Conservation (phyloP, 2,797 vertebrate species). For the Leuciscus waleckii region DNA sequence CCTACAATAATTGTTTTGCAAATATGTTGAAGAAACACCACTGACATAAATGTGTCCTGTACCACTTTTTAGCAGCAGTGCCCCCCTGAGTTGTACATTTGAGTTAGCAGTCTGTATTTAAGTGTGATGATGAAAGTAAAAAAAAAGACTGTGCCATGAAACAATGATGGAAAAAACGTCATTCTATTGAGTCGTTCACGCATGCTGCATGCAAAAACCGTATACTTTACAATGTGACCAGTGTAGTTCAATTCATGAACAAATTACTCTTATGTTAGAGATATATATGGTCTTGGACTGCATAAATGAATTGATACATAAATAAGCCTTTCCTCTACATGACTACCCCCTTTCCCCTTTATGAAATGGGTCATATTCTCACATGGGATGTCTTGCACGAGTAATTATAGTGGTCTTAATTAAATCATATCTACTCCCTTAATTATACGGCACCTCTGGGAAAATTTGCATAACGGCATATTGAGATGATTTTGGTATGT, state of each 20-base stretch:
- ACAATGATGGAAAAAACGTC: not conserved
- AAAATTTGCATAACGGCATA: not conserved
- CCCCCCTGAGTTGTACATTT: not conserved
- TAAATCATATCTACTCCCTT: conserved; percentile 43
- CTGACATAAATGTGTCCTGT: not conserved
- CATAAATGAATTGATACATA: not conserved
- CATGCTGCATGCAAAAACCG: not conserved
- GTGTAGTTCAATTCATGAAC: not conserved
- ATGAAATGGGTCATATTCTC: conserved; percentile 37
- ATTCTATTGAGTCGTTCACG: too few relatives aligned
- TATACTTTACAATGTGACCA: not conserved
- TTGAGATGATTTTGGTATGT: not conserved
- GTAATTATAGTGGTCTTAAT: conserved; percentile 43
- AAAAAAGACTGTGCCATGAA: not conserved
- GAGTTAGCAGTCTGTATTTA: not conserved
- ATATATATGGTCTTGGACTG: not conserved
- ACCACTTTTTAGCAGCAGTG: not conserved
- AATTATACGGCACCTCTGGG: conserved; percentile 42
- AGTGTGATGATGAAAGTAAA: not conserved
- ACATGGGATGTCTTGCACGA: conserved; percentile 15
- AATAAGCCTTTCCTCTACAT: not conserved
- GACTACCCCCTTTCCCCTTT: not conserved
- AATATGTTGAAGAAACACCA: not conserved
- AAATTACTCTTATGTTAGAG: not conserved
- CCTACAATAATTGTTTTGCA: not conserved